These are phyloP conservation scores for Callipepla squamata DNA, from an alignment of 2,113 vertebrate species.

Conservation along the genomic window DNA sequence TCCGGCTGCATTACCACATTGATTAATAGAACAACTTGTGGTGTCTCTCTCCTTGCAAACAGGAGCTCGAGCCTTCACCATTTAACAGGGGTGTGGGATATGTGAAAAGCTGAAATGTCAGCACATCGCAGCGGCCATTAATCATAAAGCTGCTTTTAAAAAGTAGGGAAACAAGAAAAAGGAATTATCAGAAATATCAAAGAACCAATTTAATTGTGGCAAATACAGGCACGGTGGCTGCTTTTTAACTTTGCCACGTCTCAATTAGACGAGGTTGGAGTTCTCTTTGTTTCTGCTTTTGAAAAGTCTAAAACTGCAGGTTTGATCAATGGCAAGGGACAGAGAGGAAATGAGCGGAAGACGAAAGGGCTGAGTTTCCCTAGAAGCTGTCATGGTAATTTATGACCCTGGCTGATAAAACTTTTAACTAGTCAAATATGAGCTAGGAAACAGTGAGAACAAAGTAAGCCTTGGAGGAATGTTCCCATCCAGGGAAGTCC, in stretches of 20 bases:
- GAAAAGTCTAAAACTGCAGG: constrained; percentile 38
- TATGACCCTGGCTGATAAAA: constrained; percentile 47
- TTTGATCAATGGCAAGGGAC: constrained; percentile 49
- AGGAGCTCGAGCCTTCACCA: background rate
- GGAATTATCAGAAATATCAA: constrained; percentile 58
- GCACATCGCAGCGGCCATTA: constrained; percentile 40
- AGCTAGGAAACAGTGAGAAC: background rate
- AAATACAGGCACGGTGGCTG: background rate
- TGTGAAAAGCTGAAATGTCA: constrained; percentile 57
- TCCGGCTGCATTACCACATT: constrained; percentile 28
- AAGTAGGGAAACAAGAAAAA: constrained; percentile 11
- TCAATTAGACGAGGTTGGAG: constrained; percentile 44
- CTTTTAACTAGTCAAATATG: constrained; percentile 49
- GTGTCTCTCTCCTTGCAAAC: constrained; percentile 33
- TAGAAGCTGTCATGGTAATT: constrained; percentile 62
- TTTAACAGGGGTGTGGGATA: constrained; percentile 30
- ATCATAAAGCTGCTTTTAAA: constrained; percentile 44
- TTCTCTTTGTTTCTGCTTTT: constrained; percentile 65
- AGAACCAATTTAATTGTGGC: constrained; percentile 44
- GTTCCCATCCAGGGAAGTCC: background rate
- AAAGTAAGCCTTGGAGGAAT: background rate
- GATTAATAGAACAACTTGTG: constrained; percentile 47
- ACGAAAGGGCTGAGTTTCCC: constrained; percentile 20
- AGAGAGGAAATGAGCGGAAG: constrained; percentile 48
- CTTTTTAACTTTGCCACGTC: constrained; percentile 40